A percentile compares a stretch with the other conserved stretches of the same genome.
These are phyloP conservation scores for Heterodera carotae DNA, from an alignment of 1,140 invertebrate species.

Conservation along the genomic window DNA sequence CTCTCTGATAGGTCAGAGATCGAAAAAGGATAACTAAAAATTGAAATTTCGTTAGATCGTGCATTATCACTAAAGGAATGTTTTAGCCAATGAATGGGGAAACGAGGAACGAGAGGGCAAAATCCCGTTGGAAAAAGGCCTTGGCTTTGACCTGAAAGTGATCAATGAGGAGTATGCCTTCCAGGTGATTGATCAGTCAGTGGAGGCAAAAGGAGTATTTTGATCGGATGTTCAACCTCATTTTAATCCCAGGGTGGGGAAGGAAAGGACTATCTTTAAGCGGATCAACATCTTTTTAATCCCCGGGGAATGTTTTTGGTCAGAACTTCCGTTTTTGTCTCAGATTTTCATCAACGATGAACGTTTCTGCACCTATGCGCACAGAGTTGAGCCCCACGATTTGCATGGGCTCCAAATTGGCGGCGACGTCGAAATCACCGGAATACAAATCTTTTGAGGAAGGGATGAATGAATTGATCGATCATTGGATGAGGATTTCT, in stretches of 20 bases:
- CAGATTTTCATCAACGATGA: slow-evolving; percentile 60
- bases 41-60: no score
- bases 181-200: slow-evolving; percentile 44
- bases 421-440: slow-evolving; percentile 60
- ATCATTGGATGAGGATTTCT: no score
- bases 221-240: background rate
- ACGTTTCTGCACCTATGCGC: slow-evolving; percentile 57
- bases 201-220: background rate
- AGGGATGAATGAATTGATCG: no score
- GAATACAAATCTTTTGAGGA: slow-evolving; percentile 58
- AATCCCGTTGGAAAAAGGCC: slow-evolving; percentile 56
- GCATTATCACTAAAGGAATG: background rate
- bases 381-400: slow-evolving; percentile 57
- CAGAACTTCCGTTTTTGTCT: no score
- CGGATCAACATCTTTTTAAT: no score
- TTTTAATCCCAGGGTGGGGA: no score
- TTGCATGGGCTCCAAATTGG: slow-evolving; percentile 60
- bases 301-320: no score
- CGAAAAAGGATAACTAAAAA: background rate
- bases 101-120: slow-evolving; percentile 65
- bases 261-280: no score
- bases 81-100: slow-evolving; percentile 52
- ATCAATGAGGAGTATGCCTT: slow-evolving; percentile 63
- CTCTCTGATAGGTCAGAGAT: slow-evolving; percentile 42
- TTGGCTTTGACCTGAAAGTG: slow-evolving; percentile 63